Evolutionary conservation across 1,140 invertebrate species (phyloP).

Genomic region (Hermetia illucens): DNA sequence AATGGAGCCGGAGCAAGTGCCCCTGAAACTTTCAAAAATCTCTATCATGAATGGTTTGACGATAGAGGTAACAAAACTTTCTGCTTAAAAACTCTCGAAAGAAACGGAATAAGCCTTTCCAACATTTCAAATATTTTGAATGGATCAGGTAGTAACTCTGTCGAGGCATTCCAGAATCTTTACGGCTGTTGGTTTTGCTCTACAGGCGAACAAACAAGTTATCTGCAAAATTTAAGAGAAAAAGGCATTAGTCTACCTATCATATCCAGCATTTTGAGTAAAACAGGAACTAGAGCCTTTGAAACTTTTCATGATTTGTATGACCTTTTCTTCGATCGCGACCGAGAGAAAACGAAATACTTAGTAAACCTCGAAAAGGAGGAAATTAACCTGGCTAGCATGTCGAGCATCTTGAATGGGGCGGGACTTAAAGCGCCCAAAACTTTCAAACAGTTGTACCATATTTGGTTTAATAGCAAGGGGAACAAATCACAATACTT

Average conservation of each 20-base stretch:
- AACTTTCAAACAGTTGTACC: conserved; percentile 14
- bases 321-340: conserved; percentile 15
- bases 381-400: conserved; percentile 9
- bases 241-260: conserved; percentile 8
- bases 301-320: conserved; percentile 15
- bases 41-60: conserved; percentile 13
- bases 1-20: conserved; percentile 10
- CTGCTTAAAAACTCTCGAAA: conserved; percentile 12
- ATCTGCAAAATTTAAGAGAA: conserved; percentile 13
- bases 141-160: conserved; percentile 9
- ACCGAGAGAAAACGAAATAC: conserved; percentile 13
- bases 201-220: conserved; percentile 13
- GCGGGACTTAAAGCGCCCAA: conserved; percentile 7
- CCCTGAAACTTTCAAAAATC: conserved; percentile 10
- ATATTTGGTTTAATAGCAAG: conserved; percentile 11
- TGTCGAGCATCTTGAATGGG: conserved; percentile 11
- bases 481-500: conserved; percentile 13
- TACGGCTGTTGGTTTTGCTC: conserved; percentile 14
- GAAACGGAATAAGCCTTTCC: conserved; percentile 8
- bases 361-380: conserved; percentile 12
- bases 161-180: conserved; percentile 11
- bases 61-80: conserved; percentile 10
- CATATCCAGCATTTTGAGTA: conserved; percentile 14
- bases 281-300: conserved; percentile 13
- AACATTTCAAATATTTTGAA: conserved; percentile 16